A percentile compares a stretch with the other conserved stretches of the same genome.
These are phyloP conservation scores for Tor tambroides DNA, from an alignment of 2,113 vertebrate genomes.

Conservation along the genomic window DNA sequence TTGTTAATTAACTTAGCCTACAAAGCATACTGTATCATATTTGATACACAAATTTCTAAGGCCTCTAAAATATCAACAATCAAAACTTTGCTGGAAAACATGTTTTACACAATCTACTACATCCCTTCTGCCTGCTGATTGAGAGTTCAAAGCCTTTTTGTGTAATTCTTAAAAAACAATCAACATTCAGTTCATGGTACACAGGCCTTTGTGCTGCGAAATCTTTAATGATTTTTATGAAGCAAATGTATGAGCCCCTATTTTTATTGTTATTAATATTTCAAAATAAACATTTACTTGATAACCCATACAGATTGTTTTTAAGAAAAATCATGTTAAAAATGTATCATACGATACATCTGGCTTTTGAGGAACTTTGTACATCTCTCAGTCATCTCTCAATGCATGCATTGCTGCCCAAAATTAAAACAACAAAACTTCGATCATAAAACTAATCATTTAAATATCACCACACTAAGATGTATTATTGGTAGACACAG, in stretches of 20 bases:
- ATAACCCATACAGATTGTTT: neutral
- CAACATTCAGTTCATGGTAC: neutral
- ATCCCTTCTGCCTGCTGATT: neutral
- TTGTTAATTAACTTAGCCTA: neutral
- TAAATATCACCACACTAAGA: neutral
- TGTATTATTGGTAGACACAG: neutral
- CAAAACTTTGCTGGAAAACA: neutral
- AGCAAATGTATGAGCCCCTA: too few species aligned
- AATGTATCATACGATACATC: neutral
- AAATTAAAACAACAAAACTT: neutral
- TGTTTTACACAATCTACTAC: neutral
- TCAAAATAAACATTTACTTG: neutral
- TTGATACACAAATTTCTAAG: neutral
- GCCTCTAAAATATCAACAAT: neutral
- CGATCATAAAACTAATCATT: neutral
- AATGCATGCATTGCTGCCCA: too few species aligned
- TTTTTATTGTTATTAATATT: too few species aligned
- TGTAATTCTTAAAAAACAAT: neutral
- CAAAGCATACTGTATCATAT: neutral
- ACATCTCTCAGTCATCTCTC: neutral
- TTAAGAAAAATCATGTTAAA: neutral
- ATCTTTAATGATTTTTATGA: neutral
- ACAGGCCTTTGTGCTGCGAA: neutral
- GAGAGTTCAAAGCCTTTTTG: too few species aligned
- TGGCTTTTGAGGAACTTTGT: neutral